A percentile compares a stretch with the other conserved stretches of the same genome.
Conservation (phyloP, 2,888 invertebrate species). For the Leptopterna dolabrata region DNA sequence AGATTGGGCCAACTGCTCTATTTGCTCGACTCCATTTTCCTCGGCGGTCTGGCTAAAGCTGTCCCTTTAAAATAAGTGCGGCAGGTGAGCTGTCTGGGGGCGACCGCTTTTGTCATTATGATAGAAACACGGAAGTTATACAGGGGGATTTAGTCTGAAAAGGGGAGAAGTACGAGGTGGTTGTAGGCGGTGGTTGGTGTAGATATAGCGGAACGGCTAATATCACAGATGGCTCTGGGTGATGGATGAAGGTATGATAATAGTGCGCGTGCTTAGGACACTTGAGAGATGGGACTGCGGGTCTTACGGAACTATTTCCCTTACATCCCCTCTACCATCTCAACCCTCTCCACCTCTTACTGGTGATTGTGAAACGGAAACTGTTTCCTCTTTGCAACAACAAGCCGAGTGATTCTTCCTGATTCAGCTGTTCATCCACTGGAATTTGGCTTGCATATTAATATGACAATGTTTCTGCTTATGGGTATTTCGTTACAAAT, state of each 20-base stretch:
- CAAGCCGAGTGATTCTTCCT: neutral
- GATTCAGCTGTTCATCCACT: too few species aligned
- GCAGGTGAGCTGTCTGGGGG: neutral
- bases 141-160: neutral
- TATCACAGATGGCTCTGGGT: neutral
- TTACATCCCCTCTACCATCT: neutral
- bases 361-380: neutral
- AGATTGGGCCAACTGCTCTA: neutral
- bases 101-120: neutral
- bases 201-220: neutral
- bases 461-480: too few species aligned
- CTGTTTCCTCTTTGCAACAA: neutral
- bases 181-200: too few species aligned
- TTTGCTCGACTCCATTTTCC: neutral
- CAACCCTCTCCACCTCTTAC: too few species aligned
- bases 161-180: neutral
- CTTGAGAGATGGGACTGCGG: neutral
- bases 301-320: neutral
- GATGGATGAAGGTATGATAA: neutral
- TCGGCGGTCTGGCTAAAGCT: neutral
- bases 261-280: neutral
- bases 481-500: too few species aligned
- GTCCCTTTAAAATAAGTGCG: slow-evolving; percentile 3
- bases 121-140: slow-evolving; percentile 2
- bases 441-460: too few species aligned